These are phyloP conservation scores for Hydractinia symbiolongicarpus DNA, from an alignment of 30 jellyfish, hydroid and myxozoan species.

Conservation along the genomic window DNA sequence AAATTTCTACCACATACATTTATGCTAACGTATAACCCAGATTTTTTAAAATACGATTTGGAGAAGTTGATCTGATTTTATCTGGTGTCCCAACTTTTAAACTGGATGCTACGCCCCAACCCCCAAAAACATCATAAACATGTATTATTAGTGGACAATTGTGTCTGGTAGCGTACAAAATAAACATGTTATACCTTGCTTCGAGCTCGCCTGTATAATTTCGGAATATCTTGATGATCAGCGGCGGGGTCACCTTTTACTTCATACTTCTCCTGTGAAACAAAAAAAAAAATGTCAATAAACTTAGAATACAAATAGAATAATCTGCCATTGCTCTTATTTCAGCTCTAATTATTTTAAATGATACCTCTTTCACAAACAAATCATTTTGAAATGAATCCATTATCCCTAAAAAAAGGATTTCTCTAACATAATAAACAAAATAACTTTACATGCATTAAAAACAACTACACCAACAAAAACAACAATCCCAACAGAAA, in stretches of 20 bases:
- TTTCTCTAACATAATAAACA: neutral
- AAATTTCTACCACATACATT: too few species aligned
- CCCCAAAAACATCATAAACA: too few species aligned
- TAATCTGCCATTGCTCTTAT: neutral
- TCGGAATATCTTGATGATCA: slow-evolving; percentile 9
- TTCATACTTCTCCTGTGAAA: slow-evolving; percentile 12
- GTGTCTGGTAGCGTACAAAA: too few species aligned
- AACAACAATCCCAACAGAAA: too few species aligned
- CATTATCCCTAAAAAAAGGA: slow-evolving; percentile 8
- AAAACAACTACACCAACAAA: too few species aligned
- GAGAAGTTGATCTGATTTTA: too few species aligned
- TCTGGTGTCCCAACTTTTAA: too few species aligned
- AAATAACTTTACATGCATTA: too few species aligned
- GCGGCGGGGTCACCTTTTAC: slow-evolving; percentile 24
- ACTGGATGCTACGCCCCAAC: too few species aligned
- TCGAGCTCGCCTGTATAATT: neutral
- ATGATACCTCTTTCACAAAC: slow-evolving; percentile 17
- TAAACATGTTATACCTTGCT: neutral
- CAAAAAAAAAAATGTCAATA: neutral
- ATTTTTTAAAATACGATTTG: too few species aligned
- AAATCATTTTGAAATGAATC: neutral
- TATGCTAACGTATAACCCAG: too few species aligned
- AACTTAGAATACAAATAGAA: neutral
- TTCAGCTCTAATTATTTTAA: neutral
- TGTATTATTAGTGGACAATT: too few species aligned